Percentiles rank a stretch among this genome's conserved stretches.
Conservation (phyloP, 1,140 invertebrate species). For the Drosophila busckii region DNA sequence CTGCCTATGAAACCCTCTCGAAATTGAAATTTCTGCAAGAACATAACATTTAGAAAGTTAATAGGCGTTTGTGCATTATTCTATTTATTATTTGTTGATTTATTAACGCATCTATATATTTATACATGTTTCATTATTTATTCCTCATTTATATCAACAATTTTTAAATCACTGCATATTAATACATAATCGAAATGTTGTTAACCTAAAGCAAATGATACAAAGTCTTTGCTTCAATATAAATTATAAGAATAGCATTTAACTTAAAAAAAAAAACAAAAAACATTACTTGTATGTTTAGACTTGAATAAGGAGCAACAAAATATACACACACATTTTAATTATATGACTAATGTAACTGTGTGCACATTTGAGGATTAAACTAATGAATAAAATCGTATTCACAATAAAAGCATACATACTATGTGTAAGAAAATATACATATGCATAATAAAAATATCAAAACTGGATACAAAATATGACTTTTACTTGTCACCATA, state of each 20-base stretch:
- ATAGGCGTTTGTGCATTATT: slow-evolving; percentile 79
- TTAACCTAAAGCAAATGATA: slow-evolving; percentile 30
- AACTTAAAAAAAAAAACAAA: slow-evolving; percentile 18
- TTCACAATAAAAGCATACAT: slow-evolving; percentile 22
- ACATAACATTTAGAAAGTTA: slow-evolving; percentile 69
- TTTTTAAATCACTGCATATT: slow-evolving; percentile 10
- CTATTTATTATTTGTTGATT: slow-evolving; percentile 8
- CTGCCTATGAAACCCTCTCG: slow-evolving; percentile 29
- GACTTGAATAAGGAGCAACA: too few relatives aligned
- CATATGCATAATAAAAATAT: slow-evolving; percentile 27
- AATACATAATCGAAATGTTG: slow-evolving; percentile 23
- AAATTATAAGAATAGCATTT: slow-evolving; percentile 37
- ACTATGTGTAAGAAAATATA: slow-evolving; percentile 10
- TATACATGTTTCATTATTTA: slow-evolving; percentile 22
- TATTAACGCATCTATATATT: slow-evolving; percentile 1
- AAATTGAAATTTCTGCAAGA: too few relatives aligned
- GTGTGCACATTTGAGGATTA: too few relatives aligned
- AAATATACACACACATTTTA: too few relatives aligned
- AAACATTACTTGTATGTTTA: slow-evolving; percentile 30
- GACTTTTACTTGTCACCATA: background rate
- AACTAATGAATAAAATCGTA: slow-evolving; percentile 8
- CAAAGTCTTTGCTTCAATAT: slow-evolving; percentile 28
- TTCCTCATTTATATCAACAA: slow-evolving; percentile 10
- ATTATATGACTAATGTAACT: too few relatives aligned
- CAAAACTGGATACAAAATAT: slow-evolving; percentile 8